Conservation (phyloP, 2,888 invertebrate species). For the Mechanitis messenoides region DNA sequence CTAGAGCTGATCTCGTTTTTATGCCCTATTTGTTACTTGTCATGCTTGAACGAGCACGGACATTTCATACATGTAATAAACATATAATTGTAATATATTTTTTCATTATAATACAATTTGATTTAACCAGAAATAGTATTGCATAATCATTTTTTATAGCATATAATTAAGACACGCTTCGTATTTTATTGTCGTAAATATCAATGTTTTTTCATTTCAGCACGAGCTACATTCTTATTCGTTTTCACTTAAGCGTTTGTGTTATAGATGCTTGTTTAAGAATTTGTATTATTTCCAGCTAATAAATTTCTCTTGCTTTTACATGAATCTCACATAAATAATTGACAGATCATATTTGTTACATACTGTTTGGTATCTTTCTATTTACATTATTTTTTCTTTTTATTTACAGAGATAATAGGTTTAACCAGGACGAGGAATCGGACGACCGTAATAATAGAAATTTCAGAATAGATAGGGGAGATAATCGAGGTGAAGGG, state of each 20-base stretch:
- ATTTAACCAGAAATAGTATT: slow-evolving; percentile 7
- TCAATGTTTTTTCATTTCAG: slow-evolving; percentile 45
- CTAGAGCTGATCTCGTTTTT: slow-evolving; percentile 48
- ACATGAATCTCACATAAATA: background rate
- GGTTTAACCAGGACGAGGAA: slow-evolving; percentile 49
- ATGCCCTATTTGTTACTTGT: slow-evolving; percentile 58
- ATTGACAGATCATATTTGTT: background rate
- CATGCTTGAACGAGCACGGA: slow-evolving; percentile 46
- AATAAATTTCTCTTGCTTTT: slow-evolving; percentile 14
- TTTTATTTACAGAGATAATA: slow-evolving; percentile 37
- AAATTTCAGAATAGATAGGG: slow-evolving; percentile 36
- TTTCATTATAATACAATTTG: background rate
- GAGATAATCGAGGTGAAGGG: slow-evolving; percentile 40
- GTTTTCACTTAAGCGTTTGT: slow-evolving; percentile 31
- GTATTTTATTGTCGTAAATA: slow-evolving; percentile 32
- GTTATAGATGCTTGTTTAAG: slow-evolving; percentile 46
- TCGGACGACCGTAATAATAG: slow-evolving; percentile 40
- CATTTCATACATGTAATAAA: too few relatives aligned
- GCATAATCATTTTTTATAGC: slow-evolving; percentile 31
- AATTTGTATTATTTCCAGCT: slow-evolving; percentile 28
- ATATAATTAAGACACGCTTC: slow-evolving; percentile 32
- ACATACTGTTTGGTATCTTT: background rate
- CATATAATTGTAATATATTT: background rate
- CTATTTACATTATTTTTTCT: slow-evolving; percentile 1
- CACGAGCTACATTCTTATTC: slow-evolving; percentile 33